A percentile compares a stretch with the other conserved stretches of the same genome.
phyloP scores from a whole-genome alignment of 1,140 invertebrate species.

The Muscidifurax raptorellus region DNA sequence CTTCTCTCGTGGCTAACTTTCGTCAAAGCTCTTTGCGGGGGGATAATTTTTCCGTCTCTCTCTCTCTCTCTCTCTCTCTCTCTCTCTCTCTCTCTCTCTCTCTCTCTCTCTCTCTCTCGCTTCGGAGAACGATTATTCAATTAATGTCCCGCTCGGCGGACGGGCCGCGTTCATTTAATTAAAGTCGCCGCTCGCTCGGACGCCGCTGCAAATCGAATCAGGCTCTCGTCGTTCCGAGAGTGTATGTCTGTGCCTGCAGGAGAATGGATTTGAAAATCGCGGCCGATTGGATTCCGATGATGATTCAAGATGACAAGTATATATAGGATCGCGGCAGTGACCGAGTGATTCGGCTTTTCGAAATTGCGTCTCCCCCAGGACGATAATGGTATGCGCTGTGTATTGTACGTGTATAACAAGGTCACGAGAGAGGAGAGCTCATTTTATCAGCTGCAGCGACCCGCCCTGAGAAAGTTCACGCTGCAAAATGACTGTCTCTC shows the following conservation, averaged over 20 bases:
- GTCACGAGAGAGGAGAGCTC: background rate
- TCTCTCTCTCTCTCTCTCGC: background rate
- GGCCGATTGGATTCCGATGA: conserved; percentile 16
- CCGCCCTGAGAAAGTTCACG: background rate
- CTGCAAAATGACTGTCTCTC: background rate
- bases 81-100: background rate
- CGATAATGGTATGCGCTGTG: background rate
- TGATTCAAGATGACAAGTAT: background rate
- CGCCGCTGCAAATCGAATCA: conserved; percentile 43
- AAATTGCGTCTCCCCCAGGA: background rate
- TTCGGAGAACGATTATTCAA: conserved; percentile 47
- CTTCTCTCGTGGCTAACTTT: conserved; percentile 29
- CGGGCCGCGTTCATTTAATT: conserved; percentile 60
- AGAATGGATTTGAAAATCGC: background rate
- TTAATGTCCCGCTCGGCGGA: conserved; percentile 37
- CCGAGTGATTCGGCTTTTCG: background rate
- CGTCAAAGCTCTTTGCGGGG: conserved; percentile 11
- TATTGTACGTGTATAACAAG: background rate
- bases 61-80: too few relatives aligned
- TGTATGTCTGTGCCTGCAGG: background rate
- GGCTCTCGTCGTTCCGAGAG: conserved; percentile 1
- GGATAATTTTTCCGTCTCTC: background rate
- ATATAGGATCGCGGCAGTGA: too few relatives aligned
- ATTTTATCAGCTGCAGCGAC: background rate
- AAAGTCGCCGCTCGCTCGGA: conserved; percentile 52